Evolutionary conservation across 2,888 invertebrate genomes (phyloP), one percentile per base, ranked within the genome.

Genomic region (Yponomeuta plumbellus): DNA sequence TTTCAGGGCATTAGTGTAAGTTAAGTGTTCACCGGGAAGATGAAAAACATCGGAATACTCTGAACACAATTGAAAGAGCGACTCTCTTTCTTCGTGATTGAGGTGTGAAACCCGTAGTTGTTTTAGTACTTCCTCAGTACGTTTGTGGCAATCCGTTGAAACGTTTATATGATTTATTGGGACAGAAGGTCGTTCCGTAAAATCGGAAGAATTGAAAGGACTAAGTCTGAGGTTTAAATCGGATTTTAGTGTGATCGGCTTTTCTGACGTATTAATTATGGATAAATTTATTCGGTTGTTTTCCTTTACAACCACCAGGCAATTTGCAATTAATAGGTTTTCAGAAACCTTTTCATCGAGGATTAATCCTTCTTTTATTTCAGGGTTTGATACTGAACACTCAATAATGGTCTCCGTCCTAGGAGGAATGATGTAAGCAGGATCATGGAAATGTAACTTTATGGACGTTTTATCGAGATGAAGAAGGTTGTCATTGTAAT

Each of bases 21-120:
- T 56, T 1, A 66, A 21, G 5, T 21, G 23, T 20, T 66, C 66
- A 2, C 52, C 66, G 8, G 20, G 23, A 2, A 61, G 26, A 21
- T 66, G 26, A 21, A 66, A 66, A n/a, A 66, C 61, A 13, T 66
- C 66, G 17, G 61, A 22, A 40, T 58, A 66, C 11, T 65, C 13
- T 3, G 44, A 63, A 20, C 44, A 63, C 2, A 39, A 11, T 11
- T 63, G 11, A 13, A 20, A 20, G 11, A 65, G 26, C 5, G 22
- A 20, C 11, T 26, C 26, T 56, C 17, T 26, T 17, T 59, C 66
- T 40, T 66, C 66, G 10, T n/a, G 6, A 39, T 66, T 66, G 11
- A 66, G 57, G 20, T 56, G 56, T 5, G 11, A 11, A 34, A n/a
- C 10, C 8, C 64, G 64, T 10, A 64, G 17, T 17, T 39, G 44